Evolutionary conservation across 2,888 invertebrate species (phyloP).

Genomic region (Resseliella maxima): DNA sequence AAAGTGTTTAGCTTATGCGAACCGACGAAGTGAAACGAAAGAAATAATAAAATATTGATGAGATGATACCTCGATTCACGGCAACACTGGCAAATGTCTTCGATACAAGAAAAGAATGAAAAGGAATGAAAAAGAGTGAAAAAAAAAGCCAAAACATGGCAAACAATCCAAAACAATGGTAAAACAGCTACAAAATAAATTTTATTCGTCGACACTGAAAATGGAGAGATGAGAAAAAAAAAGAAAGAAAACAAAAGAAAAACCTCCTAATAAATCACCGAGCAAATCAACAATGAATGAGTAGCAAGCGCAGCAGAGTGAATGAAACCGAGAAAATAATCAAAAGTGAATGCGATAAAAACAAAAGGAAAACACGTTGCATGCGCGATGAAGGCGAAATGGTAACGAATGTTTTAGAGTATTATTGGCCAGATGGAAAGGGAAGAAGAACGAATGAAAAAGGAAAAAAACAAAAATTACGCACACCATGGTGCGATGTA

Average conservation of each 20-base stretch:
- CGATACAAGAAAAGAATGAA: not conserved
- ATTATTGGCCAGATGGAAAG: too few relatives aligned
- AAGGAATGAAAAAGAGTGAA: not conserved
- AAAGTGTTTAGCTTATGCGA: conserved; percentile 41
- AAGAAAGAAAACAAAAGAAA: not conserved
- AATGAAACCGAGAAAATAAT: conserved; percentile 36
- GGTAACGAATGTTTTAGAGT: not conserved
- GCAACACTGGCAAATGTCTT: not conserved
- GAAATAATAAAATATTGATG: conserved; percentile 49
- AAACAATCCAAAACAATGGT: conserved; percentile 8
- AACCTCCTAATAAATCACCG: conserved; percentile 45
- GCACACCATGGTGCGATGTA: not conserved
- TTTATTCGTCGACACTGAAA: not conserved
- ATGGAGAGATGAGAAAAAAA: not conserved
- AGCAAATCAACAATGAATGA: conserved; percentile 49
- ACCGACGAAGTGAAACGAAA: conserved; percentile 11
- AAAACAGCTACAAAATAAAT: not conserved
- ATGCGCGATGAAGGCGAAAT: not conserved
- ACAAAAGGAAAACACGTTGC: conserved; percentile 9
- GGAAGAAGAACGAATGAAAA: too few relatives aligned
- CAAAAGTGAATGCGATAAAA: conserved; percentile 21
- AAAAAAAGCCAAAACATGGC: not conserved
- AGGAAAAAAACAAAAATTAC: not conserved
- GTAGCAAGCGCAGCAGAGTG: not conserved
- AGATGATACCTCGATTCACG: not conserved